phyloP scores from a whole-genome alignment of 1,140 invertebrate species.

The Brachionus plicatilis region DNA sequence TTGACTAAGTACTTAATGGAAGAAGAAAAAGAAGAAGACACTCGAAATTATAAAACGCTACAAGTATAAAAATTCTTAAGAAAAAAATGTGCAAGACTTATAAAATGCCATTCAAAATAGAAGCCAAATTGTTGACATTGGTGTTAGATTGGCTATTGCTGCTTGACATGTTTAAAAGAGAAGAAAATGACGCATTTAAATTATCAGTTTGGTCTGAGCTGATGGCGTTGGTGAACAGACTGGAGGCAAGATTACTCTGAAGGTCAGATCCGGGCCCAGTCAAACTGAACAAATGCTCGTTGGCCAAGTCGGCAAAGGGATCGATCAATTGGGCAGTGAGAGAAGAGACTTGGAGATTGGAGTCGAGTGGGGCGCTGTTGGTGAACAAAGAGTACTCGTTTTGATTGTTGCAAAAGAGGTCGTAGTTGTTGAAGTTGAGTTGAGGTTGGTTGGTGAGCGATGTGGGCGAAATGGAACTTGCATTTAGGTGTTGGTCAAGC shows the following conservation, averaged over 20 bases:
- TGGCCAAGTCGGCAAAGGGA: not conserved
- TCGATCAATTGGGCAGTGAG: not conserved
- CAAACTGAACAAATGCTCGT: not conserved
- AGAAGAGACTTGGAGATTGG: not conserved
- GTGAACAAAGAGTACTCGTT: not conserved
- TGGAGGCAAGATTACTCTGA: not conserved
- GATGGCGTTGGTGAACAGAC: not conserved
- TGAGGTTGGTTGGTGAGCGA: not conserved
- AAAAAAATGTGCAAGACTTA: not conserved
- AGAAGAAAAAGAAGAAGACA: not conserved
- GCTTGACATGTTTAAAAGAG: slow-evolving; percentile 9
- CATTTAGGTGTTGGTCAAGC: not conserved
- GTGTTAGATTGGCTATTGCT: not conserved
- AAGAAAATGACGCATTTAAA: not conserved
- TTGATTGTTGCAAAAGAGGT: not conserved
- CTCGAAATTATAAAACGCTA: slow-evolving; percentile 32
- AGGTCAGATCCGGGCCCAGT: not conserved
- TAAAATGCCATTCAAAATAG: slow-evolving; percentile 36
- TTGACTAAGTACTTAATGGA: not conserved
- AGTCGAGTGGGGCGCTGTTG: not conserved
- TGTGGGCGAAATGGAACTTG: not conserved
- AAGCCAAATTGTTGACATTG: slow-evolving; percentile 24
- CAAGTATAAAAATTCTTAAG: not conserved
- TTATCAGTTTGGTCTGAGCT: not conserved
- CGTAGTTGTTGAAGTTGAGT: not conserved